phyloP scores from a whole-genome alignment of 2,888 invertebrate species.

The Napeogenes inachia region DNA sequence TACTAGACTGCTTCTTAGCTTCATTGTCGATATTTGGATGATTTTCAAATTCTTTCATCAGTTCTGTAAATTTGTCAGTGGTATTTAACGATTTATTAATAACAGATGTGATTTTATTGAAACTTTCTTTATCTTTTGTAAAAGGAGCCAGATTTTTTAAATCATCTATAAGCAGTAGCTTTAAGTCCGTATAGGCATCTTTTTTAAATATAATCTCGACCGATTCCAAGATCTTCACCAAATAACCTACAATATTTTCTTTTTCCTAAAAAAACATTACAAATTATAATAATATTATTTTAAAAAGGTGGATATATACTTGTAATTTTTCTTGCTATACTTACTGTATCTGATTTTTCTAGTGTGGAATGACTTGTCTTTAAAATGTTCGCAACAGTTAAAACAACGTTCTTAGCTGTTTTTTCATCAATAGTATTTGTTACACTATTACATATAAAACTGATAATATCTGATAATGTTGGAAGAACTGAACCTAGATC shows the following conservation, averaged over 20 bases:
- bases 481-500: slow-evolving; percentile 12
- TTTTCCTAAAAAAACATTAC: slow-evolving; percentile 38
- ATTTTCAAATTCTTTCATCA: slow-evolving; percentile 30
- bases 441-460: slow-evolving; percentile 37
- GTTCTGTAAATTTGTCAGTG: slow-evolving; percentile 8
- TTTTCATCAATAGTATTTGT: slow-evolving; percentile 25
- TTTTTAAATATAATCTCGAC: slow-evolving; percentile 36
- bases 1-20: not conserved
- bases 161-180: slow-evolving; percentile 36
- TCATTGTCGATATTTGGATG: slow-evolving; percentile 13
- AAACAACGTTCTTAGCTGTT: slow-evolving; percentile 36
- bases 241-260: slow-evolving; percentile 20
- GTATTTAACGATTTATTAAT: slow-evolving; percentile 10
- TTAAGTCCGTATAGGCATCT: slow-evolving; percentile 35
- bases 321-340: slow-evolving; percentile 9
- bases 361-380: slow-evolving; percentile 34
- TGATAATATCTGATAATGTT: slow-evolving; percentile 40
- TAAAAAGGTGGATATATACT: not conserved
- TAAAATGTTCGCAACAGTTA: slow-evolving; percentile 40
- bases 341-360: slow-evolving; percentile 35
- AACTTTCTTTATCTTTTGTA: slow-evolving; percentile 15
- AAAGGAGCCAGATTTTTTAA: slow-evolving; percentile 32
- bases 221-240: slow-evolving; percentile 37
- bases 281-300: slow-evolving; percentile 3
- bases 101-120: slow-evolving; percentile 13